Conservation (phyloP, 2,113 vertebrate species). For the Apodemus speciosus region DNA sequence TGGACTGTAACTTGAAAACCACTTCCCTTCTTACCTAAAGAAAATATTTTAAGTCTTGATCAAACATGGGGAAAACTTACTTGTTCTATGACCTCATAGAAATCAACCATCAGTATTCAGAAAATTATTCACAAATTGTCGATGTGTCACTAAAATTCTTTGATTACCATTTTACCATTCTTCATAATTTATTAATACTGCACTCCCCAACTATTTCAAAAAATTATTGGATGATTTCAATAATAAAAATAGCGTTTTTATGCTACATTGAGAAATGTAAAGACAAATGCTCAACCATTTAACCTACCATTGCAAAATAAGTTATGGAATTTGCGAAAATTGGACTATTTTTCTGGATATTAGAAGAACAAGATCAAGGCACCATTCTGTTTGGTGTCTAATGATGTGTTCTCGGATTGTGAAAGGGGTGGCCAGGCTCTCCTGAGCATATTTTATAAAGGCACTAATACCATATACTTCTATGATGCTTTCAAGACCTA, state of each 20-base stretch:
- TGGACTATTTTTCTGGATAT: not conserved
- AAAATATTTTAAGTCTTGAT: conserved; percentile 25
- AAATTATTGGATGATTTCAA: not conserved
- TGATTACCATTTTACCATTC: not conserved
- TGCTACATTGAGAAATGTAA: not conserved
- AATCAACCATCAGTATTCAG: conserved; percentile 10
- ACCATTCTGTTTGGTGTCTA: too few relatives aligned
- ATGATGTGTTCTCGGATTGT: not conserved
- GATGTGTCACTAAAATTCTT: not conserved
- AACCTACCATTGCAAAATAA: not conserved
- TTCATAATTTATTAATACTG: not conserved
- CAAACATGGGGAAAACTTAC: not conserved
- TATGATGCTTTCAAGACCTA: not conserved
- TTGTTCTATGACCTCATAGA: not conserved
- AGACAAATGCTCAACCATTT: not conserved
- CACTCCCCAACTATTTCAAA: not conserved
- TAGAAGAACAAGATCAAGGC: not conserved
- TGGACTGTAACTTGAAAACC: not conserved
- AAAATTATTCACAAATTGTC: conserved; percentile 38
- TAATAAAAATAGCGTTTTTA: not conserved
- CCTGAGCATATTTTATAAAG: not conserved
- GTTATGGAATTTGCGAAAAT: not conserved
- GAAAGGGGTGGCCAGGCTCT: not conserved
- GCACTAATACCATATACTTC: not conserved
- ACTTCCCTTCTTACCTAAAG: not conserved